Evolutionary conservation across 2,888 invertebrate genomes (phyloP).

Genomic region (Macrosoma leucophasiata): DNA sequence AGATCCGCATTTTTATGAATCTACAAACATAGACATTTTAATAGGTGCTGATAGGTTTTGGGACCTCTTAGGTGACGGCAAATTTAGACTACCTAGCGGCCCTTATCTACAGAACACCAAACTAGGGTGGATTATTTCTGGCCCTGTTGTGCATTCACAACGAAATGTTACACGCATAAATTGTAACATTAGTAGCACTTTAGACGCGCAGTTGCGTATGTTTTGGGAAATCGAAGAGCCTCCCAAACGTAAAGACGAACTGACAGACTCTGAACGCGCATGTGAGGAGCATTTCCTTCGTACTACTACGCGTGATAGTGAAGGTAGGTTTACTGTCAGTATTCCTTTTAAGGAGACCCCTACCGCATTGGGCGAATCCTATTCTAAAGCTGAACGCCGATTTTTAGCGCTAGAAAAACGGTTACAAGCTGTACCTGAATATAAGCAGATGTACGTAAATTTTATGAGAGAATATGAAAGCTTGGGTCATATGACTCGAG

Average conservation of each 20-base stretch:
- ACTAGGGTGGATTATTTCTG: slow-evolving; percentile 12
- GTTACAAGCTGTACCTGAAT: slow-evolving; percentile 10
- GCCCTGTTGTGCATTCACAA: slow-evolving; percentile 1
- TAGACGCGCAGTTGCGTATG: slow-evolving; percentile 6
- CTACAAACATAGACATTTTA: slow-evolving; percentile 9
- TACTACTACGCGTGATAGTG: slow-evolving; percentile 12
- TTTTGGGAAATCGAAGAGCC: slow-evolving; percentile 7
- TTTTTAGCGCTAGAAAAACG: slow-evolving; percentile 20
- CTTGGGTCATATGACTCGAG: slow-evolving; percentile 21
- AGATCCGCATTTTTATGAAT: slow-evolving; percentile 7
- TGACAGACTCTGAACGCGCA: slow-evolving; percentile 3
- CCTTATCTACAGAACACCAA: slow-evolving; percentile 12
- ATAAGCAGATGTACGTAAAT: slow-evolving; percentile 18
- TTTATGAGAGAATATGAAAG: slow-evolving; percentile 21
- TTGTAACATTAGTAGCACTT: slow-evolving; percentile 3
- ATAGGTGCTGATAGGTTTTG: slow-evolving; percentile 14
- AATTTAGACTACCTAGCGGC: slow-evolving; percentile 10
- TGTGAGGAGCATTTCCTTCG: slow-evolving; percentile 5
- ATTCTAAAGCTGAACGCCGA: slow-evolving; percentile 12
- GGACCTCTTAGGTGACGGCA: slow-evolving; percentile 9
- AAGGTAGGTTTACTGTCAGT: slow-evolving; percentile 18
- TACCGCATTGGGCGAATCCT: slow-evolving; percentile 18
- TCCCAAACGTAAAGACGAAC: slow-evolving; percentile 11
- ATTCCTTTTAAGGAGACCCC: slow-evolving; percentile 17
- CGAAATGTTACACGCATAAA: slow-evolving; percentile 2